Percentiles rank a stretch among this genome's conserved stretches.
Evolutionary conservation across 2,888 invertebrate species (phyloP).

Genomic region (Sphaerophoria taeniata): DNA sequence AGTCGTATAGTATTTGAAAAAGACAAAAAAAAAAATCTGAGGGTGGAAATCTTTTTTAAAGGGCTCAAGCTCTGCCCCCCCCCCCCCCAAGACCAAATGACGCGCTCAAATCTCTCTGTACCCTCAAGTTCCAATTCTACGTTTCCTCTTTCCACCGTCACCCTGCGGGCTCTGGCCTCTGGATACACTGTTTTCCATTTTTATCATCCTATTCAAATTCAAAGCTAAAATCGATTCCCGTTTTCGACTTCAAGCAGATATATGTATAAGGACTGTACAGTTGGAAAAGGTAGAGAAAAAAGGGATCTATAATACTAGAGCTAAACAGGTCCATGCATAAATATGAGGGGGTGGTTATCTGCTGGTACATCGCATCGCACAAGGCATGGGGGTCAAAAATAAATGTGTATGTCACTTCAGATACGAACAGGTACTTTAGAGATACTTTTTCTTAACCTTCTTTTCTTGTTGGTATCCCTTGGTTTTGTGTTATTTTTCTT

Average conservation of each 20-base stretch:
- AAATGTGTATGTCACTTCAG: slow-evolving; percentile 38
- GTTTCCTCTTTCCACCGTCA: neutral
- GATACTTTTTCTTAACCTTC: slow-evolving; percentile 26
- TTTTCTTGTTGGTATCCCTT: neutral
- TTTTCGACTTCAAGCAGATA: slow-evolving; percentile 12
- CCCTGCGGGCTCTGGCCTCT: neutral
- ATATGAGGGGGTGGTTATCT: slow-evolving; percentile 31
- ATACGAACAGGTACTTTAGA: slow-evolving; percentile 69
- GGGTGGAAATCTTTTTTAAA: slow-evolving; percentile 58
- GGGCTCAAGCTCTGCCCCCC: slow-evolving; percentile 62
- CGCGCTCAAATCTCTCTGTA: slow-evolving; percentile 26
- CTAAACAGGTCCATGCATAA: slow-evolving; percentile 25
- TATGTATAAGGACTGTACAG: neutral
- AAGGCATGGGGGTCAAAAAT: slow-evolving; percentile 16
- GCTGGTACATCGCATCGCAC: neutral
- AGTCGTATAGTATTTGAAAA: slow-evolving; percentile 33
- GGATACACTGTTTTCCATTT: slow-evolving; percentile 61
- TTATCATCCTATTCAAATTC: slow-evolving; percentile 73
- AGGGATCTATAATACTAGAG: slow-evolving; percentile 5
- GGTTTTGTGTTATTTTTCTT: neutral
- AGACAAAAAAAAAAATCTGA: slow-evolving; percentile 10
- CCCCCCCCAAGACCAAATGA: slow-evolving; percentile 67
- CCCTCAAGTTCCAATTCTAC: slow-evolving; percentile 43
- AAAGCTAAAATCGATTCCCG: slow-evolving; percentile 71
- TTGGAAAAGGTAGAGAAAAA: slow-evolving; percentile 31